These are phyloP conservation scores for Grallaria varia DNA, from an alignment of 2,113 vertebrate species.

Conservation along the genomic window DNA sequence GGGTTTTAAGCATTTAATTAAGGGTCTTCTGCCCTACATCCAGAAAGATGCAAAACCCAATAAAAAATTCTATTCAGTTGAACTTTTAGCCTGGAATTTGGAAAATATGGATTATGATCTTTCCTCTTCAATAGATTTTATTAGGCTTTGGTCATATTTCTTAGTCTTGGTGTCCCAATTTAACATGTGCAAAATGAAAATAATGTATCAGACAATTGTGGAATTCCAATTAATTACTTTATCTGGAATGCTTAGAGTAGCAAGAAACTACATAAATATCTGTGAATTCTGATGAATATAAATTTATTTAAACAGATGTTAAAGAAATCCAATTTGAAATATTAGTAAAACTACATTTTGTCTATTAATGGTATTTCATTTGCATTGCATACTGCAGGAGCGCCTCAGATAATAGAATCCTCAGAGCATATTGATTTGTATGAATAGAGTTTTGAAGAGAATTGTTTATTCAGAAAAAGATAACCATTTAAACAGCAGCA, in stretches of 20 bases:
- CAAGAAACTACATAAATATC: background rate
- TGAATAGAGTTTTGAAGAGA: background rate
- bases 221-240: background rate
- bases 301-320: background rate
- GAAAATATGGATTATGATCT: background rate
- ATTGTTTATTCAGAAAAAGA: background rate
- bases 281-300: background rate
- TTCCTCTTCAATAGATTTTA: background rate
- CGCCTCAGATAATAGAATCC: background rate
- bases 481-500: background rate
- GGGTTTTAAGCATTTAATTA: background rate
- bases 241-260: background rate
- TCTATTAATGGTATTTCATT: background rate
- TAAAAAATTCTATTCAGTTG: background rate
- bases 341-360: background rate
- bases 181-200: background rate
- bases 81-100: background rate
- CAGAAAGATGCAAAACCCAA: background rate
- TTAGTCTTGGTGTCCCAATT: background rate
- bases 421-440: background rate
- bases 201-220: background rate
- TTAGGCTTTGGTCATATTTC: background rate
- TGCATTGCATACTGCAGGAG: background rate
- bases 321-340: background rate
- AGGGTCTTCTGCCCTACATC: background rate